Percentiles rank a stretch among this genome's conserved stretches.
These are phyloP conservation scores for Ecdyonurus torrentis DNA, from an alignment of 2,888 invertebrate genomes.

Conservation along the genomic window DNA sequence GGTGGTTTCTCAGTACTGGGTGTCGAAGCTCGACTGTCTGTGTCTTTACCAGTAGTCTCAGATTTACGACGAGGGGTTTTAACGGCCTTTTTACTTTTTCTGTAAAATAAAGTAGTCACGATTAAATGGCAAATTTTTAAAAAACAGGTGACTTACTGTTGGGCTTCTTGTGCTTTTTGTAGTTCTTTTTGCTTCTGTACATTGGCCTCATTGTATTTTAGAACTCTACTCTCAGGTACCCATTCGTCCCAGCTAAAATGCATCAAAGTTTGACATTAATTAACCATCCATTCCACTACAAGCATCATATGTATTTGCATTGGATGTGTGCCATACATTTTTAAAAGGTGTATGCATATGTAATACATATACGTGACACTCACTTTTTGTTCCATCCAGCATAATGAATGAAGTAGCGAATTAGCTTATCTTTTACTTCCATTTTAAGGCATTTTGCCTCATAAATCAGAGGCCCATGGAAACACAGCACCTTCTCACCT, in stretches of 20 bases:
- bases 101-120: constrained; percentile 6
- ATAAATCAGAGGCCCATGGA: constrained; percentile 89
- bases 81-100: constrained; percentile 16
- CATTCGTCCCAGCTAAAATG: constrained; percentile 86
- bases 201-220: constrained; percentile 81
- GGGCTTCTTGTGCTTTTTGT: constrained; percentile 57
- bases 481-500: constrained; percentile 86
- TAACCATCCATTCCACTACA: constrained; percentile 2
- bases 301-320: constrained; percentile 2
- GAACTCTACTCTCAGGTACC: constrained; percentile 80
- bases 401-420: constrained; percentile 88
- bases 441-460: constrained; percentile 91
- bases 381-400: constrained; percentile 98
- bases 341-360: constrained; percentile 11
- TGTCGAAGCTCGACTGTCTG: constrained; percentile 45
- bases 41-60: constrained; percentile 20
- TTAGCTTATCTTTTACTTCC: constrained; percentile 67
- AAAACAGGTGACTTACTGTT: constrained; percentile 27
- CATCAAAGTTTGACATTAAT: no score
- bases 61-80: constrained; percentile 11
- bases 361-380: constrained; percentile 17
- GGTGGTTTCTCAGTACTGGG: constrained; percentile 24
- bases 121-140: background rate
- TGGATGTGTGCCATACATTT: constrained; percentile 9
- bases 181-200: constrained; percentile 77